These are phyloP conservation scores for Metellina segmentata DNA, from an alignment of 2,888 invertebrate species.

Conservation along the genomic window DNA sequence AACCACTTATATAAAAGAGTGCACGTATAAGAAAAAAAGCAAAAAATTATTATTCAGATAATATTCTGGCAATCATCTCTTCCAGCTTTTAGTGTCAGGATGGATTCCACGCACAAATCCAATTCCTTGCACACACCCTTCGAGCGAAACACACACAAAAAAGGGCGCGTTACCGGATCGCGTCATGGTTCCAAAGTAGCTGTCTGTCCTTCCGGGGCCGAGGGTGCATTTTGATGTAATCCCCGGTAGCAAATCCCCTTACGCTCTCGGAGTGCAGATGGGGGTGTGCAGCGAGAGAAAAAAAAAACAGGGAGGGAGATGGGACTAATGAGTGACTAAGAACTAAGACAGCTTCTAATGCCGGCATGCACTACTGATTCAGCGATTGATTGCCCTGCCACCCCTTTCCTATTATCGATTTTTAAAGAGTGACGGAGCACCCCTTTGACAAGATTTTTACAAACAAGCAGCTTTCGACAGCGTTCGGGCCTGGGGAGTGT, in stretches of 20 bases:
- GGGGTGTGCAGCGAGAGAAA: not conserved
- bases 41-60: no score
- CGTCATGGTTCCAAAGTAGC: constrained; percentile 37
- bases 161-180: not conserved
- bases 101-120: no score
- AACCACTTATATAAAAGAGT: no score
- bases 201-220: constrained; percentile 15
- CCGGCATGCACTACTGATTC: constrained; percentile 71
- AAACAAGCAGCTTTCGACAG: not conserved
- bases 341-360: constrained; percentile 74
- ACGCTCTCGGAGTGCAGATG: constrained; percentile 9
- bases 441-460: constrained; percentile 48
- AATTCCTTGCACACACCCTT: no score
- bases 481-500: not conserved
- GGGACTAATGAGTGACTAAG: constrained; percentile 76
- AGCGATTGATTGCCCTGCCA: constrained; percentile 71
- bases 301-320: constrained; percentile 23
- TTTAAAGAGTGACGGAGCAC: constrained; percentile 67
- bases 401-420: constrained; percentile 67
- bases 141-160: not conserved
- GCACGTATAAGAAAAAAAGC: no score
- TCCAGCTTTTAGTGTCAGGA: no score
- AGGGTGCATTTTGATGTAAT: constrained; percentile 74
- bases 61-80: no score
- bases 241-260: constrained; percentile 70